Evolutionary conservation across 2,113 vertebrate species (phyloP), one percentile per base, ranked within the genome.

Genomic region (Sinosuthora webbiana): DNA sequence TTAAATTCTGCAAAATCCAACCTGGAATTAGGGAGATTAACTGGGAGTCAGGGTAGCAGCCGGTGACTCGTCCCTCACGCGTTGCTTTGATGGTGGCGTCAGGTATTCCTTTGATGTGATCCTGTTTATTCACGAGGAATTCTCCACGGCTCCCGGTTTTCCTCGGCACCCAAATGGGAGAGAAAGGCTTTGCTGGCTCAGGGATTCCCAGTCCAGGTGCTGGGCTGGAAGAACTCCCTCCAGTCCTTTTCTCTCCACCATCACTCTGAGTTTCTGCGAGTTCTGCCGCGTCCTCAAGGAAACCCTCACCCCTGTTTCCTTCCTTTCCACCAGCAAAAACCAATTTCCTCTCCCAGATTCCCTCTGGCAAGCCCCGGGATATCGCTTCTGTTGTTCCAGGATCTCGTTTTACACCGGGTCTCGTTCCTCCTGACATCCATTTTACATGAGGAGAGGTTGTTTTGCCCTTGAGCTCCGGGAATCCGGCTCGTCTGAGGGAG

Each of bases 51-150:
- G 31, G 84, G 86, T 2, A 42, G 81, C 24, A 45, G 89, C 89
- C 86, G 28, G 81, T 31, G 82, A 87, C 67, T 65, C 16, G 42
- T 37, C 78, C 69, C 74, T 76, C 74, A 16, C 57, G 6, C 39
- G 1, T 11, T 7, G 86, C 96, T 97, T 94, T 97, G 92, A 93
- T 90, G 92, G 33, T 12, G 67, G 92, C 25, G 35, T 93, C 83
- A 88, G 86, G 75, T 24, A 31, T 93, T 55, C 83, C 83, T 97
- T 95, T 97, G 95, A 95, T 93, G 90, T 71, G 24, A 86, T 80
- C 71, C 63, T 49, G 37, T 77, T 76, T 74, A 8, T 68, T 64
- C 90, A 39, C 75, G 4, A 14, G 56, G 88, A 71, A 68, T 64
- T 60, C 67, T 68, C 56, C 11, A 5, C 60, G 47, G 41, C 49